Percentiles rank a stretch among this genome's conserved stretches.
Conservation (phyloP, 2,888 invertebrate species). For the Drosophila nr. perissopoda region DNA sequence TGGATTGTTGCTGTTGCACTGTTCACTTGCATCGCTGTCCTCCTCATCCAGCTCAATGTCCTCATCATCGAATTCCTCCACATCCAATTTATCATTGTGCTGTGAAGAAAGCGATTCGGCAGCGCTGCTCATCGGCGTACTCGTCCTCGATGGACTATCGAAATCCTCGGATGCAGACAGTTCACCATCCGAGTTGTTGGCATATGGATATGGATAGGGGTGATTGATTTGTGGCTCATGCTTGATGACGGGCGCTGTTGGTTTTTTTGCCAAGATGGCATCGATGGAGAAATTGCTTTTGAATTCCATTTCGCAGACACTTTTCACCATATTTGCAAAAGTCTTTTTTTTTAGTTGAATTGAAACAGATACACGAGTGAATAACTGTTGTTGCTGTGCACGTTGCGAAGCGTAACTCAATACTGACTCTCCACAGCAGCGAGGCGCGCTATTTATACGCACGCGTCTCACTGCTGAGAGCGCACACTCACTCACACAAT, state of each 20-base stretch:
- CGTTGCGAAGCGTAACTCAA: conserved; percentile 64
- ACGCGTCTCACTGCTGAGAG: conserved; percentile 8
- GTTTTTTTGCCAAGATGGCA: conserved; percentile 89
- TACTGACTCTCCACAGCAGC: conserved; percentile 73
- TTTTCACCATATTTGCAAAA: conserved; percentile 80
- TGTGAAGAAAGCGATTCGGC: conserved; percentile 79
- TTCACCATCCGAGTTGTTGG: conserved; percentile 79
- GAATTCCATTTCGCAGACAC: conserved; percentile 82
- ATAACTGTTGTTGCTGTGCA: conserved; percentile 50
- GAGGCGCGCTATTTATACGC: conserved; percentile 78
- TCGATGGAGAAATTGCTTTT: conserved; percentile 93
- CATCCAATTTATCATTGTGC: conserved; percentile 55
- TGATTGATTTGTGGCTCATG: conserved; percentile 39
- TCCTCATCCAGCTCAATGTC: conserved; percentile 71
- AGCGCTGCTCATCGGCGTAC: conserved; percentile 84
- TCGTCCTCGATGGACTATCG: conserved; percentile 82
- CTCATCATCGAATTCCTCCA: conserved; percentile 65
- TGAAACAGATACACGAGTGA: conserved; percentile 34
- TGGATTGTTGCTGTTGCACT: conserved; percentile 52
- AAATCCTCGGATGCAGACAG: conserved; percentile 81
- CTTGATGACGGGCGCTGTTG: conserved; percentile 43
- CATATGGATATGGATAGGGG: conserved; percentile 54
- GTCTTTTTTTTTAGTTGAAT: conserved; percentile 16
- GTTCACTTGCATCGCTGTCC: conserved; percentile 62
- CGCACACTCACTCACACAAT: conserved; percentile 12